These are phyloP conservation scores for Tetragnatha versicolor DNA, from an alignment of 1,140 invertebrate genomes.

Conservation along the genomic window DNA sequence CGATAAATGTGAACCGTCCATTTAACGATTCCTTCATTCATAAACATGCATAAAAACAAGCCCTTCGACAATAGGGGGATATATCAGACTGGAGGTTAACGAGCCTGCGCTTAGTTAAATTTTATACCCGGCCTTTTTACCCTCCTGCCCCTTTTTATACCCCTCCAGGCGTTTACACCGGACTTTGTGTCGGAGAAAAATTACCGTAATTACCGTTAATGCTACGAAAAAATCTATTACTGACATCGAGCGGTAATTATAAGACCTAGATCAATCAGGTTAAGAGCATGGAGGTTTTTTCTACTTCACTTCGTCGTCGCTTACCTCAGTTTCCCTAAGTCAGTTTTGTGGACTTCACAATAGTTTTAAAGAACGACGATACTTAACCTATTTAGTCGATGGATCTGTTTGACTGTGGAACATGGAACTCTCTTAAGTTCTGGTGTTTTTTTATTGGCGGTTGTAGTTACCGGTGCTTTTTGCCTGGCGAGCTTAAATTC, in stretches of 20 bases:
- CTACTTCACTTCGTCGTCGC: not conserved
- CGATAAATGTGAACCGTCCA: too few species aligned
- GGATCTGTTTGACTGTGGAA: not conserved
- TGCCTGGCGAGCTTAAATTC: not conserved
- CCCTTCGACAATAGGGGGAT: not conserved
- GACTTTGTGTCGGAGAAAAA: constrained; percentile 12
- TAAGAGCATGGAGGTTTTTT: not conserved
- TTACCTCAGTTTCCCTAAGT: constrained; percentile 3
- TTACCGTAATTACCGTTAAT: constrained; percentile 40
- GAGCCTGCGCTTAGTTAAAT: constrained; percentile 1
- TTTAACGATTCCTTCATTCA: too few species aligned
- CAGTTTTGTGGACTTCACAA: constrained; percentile 13
- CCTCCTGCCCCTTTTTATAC: not conserved
- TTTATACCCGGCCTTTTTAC: not conserved
- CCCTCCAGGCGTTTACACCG: not conserved
- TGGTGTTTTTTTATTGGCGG: not conserved
- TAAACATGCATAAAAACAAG: too few species aligned
- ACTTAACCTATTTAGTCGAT: constrained; percentile 36
- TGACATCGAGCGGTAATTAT: constrained; percentile 30
- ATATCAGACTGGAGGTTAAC: constrained; percentile 1
- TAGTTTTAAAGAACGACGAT: constrained; percentile 11
- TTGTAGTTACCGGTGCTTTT: not conserved
- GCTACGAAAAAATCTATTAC: constrained; percentile 29
- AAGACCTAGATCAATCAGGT: constrained; percentile 28
- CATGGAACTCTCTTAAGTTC: not conserved